Percentiles rank a stretch among this genome's conserved stretches.
Conservation (phyloP, 2,113 vertebrate genomes). For the Mustelus asterias region DNA sequence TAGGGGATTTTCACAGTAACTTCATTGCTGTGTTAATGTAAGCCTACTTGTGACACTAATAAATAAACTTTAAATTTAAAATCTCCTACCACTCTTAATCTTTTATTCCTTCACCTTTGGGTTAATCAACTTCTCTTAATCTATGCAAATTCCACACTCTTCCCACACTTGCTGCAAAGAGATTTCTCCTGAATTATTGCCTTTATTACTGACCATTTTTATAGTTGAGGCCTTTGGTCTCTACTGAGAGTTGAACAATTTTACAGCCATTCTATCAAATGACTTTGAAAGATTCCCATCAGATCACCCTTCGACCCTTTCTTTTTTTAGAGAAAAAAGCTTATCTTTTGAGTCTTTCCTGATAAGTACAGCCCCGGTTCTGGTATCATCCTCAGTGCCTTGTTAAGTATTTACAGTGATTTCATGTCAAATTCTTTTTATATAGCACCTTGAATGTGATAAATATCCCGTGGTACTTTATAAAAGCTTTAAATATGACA, state of each 20-base stretch:
- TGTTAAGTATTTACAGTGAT: not conserved
- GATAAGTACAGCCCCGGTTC: not conserved
- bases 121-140: not conserved
- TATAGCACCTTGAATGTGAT: too few species aligned
- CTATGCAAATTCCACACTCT: not conserved
- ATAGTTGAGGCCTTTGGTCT: not conserved
- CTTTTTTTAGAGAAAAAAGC: too few species aligned
- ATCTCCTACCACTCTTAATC: not conserved
- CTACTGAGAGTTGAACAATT: not conserved
- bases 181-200: not conserved
- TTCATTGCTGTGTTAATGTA: too few species aligned
- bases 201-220: not conserved
- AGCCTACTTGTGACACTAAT: too few species aligned
- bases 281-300: too few species aligned
- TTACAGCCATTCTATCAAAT: too few species aligned
- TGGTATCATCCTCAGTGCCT: conserved; percentile 20
- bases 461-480: too few species aligned
- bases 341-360: not conserved
- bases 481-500: too few species aligned
- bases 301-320: too few species aligned
- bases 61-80: too few species aligned
- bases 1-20: too few species aligned
- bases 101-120: not conserved
- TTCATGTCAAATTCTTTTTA: too few species aligned
- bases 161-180: not conserved